phyloP scores from a whole-genome alignment of 2,113 vertebrate genomes.

The Epinephelus fuscoguttatus region DNA sequence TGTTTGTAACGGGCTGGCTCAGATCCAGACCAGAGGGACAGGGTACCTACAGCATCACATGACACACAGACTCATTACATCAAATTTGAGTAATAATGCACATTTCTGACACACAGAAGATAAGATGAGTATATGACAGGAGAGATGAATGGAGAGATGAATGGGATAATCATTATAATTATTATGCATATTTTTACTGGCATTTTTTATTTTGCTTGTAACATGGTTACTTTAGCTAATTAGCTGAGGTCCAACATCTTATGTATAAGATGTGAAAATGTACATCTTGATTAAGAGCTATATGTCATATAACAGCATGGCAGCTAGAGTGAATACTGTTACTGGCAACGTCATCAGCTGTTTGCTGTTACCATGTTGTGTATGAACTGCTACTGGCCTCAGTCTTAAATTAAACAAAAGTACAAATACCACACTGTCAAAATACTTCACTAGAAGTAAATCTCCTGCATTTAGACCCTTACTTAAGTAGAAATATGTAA shows the following conservation, averaged over 20 bases:
- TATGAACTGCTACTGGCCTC: no score
- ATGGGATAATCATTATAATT: not conserved
- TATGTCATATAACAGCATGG: no score
- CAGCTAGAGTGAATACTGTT: no score
- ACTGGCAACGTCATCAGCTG: no score
- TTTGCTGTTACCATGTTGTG: no score
- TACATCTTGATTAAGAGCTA: no score
- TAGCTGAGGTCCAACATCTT: no score
- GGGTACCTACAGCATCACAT: conserved; percentile 62
- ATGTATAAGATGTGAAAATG: no score
- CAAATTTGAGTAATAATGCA: not conserved
- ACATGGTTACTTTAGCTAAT: no score
- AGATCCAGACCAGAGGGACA: conserved; percentile 79
- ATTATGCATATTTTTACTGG: not conserved
- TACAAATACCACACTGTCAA: no score
- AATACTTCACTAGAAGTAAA: not conserved
- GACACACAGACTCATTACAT: not conserved
- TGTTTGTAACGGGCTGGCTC: conserved; percentile 65
- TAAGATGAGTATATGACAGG: not conserved
- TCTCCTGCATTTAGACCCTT: not conserved
- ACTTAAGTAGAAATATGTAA: not conserved
- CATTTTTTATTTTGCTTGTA: not conserved
- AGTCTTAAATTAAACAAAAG: no score
- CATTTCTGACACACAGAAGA: not conserved
- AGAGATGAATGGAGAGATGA: not conserved